Evolutionary conservation across 2,113 vertebrate genomes (phyloP).

Genomic region (Hippocampus abdominalis): DNA sequence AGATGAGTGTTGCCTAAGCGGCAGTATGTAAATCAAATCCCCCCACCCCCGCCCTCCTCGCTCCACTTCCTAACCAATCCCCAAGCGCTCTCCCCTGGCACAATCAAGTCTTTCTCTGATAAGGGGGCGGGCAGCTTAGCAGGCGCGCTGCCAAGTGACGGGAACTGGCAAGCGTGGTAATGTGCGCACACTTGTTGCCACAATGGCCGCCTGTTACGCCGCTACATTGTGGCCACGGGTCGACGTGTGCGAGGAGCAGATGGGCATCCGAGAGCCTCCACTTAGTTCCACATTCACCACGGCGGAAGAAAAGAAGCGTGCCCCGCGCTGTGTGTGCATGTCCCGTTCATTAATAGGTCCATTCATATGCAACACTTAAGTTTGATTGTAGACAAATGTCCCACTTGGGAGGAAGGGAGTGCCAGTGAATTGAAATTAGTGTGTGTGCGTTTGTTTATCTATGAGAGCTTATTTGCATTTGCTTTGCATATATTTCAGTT

Average conservation of each 20-base stretch:
- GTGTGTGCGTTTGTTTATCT: constrained; percentile 11
- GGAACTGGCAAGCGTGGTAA: constrained; percentile 71
- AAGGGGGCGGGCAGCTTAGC: constrained; percentile 65
- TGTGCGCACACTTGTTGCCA: constrained; percentile 78
- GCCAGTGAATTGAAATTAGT: constrained; percentile 25
- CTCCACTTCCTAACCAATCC: constrained; percentile 37
- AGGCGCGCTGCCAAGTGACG: constrained; percentile 73
- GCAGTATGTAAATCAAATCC: constrained; percentile 75
- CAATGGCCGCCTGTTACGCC: constrained; percentile 68
- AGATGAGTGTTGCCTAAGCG: constrained; percentile 71
- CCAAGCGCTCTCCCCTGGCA: constrained; percentile 68
- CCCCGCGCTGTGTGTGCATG: constrained; percentile 31
- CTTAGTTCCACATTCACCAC: constrained; percentile 55
- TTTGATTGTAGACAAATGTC: constrained; percentile 71
- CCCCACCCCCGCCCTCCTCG: constrained; percentile 51
- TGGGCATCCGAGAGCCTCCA: constrained; percentile 57
- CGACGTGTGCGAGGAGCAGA: constrained; percentile 46
- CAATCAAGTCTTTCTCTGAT: constrained; percentile 75
- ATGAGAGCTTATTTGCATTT: constrained; percentile 38
- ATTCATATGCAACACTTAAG: constrained; percentile 68
- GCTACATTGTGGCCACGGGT: constrained; percentile 48
- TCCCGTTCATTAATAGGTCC: constrained; percentile 64
- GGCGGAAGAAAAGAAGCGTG: constrained; percentile 48
- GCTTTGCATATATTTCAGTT: constrained; percentile 41
- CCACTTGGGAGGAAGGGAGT: constrained; percentile 36